Base-by-base conservation (phyloP, 2,113 vertebrate species). In the Prolemur simus region DNA sequence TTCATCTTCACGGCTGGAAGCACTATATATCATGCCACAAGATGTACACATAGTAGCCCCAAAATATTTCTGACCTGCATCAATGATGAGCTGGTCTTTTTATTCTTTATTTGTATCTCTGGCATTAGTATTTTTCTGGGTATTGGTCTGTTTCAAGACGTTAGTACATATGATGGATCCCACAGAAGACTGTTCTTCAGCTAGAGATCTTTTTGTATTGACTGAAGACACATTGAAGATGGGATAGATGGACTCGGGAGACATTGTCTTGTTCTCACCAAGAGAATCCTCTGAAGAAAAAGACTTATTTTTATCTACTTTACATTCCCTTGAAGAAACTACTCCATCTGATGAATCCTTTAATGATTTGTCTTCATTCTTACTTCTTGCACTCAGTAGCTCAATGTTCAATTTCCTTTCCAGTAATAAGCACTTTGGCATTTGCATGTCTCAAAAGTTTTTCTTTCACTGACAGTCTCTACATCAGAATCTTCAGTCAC, bases 51-150 rank as follows among this genome's bases (percentile, higher is more conserved):
- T 95, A 0, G 97, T 97, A 0, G 99, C 99, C 27, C 99, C 99
- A 69, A 99, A 99, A 97, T 99, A 98, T 96, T 99, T 99, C 98
- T 99, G 99, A 27, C 99, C 99, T 0, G 99, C 99, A 2, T 99
- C 99, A 60, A 99, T 99, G 94, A 99, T 97, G 73, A 99, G 98
- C 98, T 99, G 99, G 92, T 99, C 99, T 6, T 98, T 97, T 1
- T 97, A 97, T 92, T 97, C 96, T 94, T 98, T 99, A 93, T 96
- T 98, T 68, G 97, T 56, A 39, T 99, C 99, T 81, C 98, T 99
- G 0, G 39, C 82, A 95, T 94, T 99, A 97, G 98, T 98, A 96
- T 96, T 78, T 52, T 98, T 98, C 92, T 98, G 98, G 34, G 97
- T 96, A 89, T 98, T 99, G 42, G 95, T 81, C 1, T 94, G 83